Evolutionary conservation across 2,888 invertebrate species (phyloP).

Genomic region (Aphidius colemani): DNA sequence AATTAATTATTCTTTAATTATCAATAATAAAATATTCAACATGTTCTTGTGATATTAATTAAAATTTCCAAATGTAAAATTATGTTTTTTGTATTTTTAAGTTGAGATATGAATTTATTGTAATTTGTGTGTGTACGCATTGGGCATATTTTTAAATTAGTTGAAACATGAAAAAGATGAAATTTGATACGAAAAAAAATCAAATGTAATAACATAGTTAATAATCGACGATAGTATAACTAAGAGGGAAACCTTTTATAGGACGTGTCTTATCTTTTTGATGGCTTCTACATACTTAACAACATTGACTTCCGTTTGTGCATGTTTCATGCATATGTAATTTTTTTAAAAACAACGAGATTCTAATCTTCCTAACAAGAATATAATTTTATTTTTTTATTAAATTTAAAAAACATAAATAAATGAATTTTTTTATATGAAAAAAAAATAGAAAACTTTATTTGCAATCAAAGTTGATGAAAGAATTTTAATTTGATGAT

Average conservation of each 20-base stretch:
- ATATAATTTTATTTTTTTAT: not conserved
- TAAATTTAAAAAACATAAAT: not conserved
- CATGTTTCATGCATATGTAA: not conserved
- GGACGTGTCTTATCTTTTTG: constrained; percentile 21
- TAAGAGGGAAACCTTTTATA: constrained; percentile 3
- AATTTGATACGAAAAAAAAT: not conserved
- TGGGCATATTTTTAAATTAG: constrained; percentile 21
- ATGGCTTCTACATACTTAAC: constrained; percentile 14
- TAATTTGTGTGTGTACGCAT: constrained; percentile 22
- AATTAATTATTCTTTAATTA: not conserved
- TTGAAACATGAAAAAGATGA: not conserved
- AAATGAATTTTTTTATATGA: not conserved
- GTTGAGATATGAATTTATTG: constrained; percentile 11
- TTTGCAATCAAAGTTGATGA: not conserved
- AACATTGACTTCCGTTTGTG: constrained; percentile 20
- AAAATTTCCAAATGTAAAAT: too few species aligned
- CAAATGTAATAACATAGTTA: not conserved
- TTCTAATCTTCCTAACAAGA: constrained; percentile 15
- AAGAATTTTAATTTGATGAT: too few species aligned
- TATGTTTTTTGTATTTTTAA: constrained; percentile 1
- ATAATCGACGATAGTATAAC: constrained; percentile 6
- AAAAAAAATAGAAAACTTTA: too few species aligned
- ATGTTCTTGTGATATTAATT: too few species aligned
- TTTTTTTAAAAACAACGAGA: constrained; percentile 8
- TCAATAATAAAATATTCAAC: too few species aligned